Percentiles rank a stretch among this genome's conserved stretches.
phyloP scores from a whole-genome alignment of 2,888 invertebrate species.

The Notocelia uddmanniana region DNA sequence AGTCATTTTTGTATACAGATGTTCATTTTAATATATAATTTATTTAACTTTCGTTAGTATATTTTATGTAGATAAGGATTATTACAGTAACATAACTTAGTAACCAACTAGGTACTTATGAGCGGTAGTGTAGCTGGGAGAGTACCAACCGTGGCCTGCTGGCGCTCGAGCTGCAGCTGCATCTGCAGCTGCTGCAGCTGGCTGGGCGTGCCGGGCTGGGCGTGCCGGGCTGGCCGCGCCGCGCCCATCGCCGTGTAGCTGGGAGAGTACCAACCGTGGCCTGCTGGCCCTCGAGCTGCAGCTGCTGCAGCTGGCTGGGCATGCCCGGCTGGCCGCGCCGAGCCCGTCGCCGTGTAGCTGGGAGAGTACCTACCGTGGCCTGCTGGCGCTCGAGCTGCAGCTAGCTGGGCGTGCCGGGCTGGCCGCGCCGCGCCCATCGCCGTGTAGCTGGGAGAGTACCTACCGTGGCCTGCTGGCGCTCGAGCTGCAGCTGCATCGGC shows the following conservation, averaged over 20 bases:
- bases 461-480: constrained; percentile 59
- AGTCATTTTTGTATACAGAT: too few species aligned
- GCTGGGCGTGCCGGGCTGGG: constrained; percentile 5
- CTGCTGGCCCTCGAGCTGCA: constrained; percentile 3
- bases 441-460: constrained; percentile 47
- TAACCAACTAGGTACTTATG: too few species aligned
- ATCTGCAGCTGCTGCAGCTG: constrained; percentile 24
- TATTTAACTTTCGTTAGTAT: too few species aligned
- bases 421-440: constrained; percentile 3
- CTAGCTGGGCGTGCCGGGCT: constrained; percentile 6
- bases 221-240: constrained; percentile 13
- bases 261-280: constrained; percentile 62
- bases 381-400: constrained; percentile 19
- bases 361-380: constrained; percentile 73
- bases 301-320: constrained; percentile 4
- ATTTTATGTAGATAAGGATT: too few species aligned
- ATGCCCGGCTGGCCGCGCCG: constrained; percentile 79
- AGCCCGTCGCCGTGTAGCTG: constrained; percentile 62
- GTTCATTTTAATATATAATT: too few species aligned
- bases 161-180: constrained; percentile 24
- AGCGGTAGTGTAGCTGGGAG: background rate
- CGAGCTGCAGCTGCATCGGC: background rate
- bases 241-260: background rate
- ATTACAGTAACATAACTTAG: too few species aligned
- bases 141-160: constrained; percentile 63